Base-by-base conservation (phyloP, 2,113 vertebrate genomes). In the Neogale vison region DNA sequence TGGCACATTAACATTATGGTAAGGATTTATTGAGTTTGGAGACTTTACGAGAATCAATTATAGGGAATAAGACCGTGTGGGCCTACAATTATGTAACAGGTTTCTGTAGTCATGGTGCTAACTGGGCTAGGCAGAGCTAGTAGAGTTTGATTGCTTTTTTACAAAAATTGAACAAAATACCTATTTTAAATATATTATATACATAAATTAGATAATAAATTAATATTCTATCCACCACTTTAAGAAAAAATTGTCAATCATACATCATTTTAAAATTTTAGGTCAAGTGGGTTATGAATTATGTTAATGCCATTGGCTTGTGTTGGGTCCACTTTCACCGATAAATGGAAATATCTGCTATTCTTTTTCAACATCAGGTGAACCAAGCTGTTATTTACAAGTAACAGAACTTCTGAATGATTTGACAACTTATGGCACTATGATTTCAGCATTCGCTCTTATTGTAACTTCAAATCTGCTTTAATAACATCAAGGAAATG, bases 391-490 rank as follows among this genome's bases (percentile, higher is more conserved):
- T 39, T 31, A 9, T 74, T 93, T 57, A 63, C 11, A 59, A 92
- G 42, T 39, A 65, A 50, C 39, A 45, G 69, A 87, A 74, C 4
- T 71, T 69, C 23, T 26, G 14, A 90, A 67, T 74, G 52, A 72
- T 61, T 14, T 63, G 26, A 29, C 3, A 21, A 6, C 50, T 8
- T 8, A 20, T 1, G 6, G 1, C 23, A 8, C 7, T 34, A 42
- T 52, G 80, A 87, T 72, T 93, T 45, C 42, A 71, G 89, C 59
- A 85, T 85, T n/a, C 20, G 20, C 15, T 90, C 39, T 88, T 55
- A 57, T 1, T 47, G 1, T 50, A 57, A 80, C 45, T 94, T 97
- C 67, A 88, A 50, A 89, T 76, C 23, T 67, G 3, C n/a, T 83
- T 88, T 45, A 80, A 34, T 65, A 63, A 57, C 18, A 4, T 71